Evolutionary conservation across 2,113 vertebrate species (phyloP).

Genomic region (Fulica atra): DNA sequence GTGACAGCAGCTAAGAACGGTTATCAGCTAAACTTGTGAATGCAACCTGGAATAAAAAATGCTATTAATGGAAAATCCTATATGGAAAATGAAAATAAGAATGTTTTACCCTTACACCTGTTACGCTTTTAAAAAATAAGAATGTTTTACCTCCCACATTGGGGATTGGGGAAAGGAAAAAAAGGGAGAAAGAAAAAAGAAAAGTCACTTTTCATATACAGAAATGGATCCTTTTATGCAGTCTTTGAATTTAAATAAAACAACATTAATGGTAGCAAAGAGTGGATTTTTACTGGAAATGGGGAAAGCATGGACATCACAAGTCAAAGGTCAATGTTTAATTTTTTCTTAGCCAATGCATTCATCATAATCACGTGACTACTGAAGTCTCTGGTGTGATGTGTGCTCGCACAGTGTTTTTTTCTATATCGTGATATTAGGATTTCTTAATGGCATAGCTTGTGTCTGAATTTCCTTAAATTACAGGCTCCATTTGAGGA

Average conservation of each 20-base stretch:
- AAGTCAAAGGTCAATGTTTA: not conserved
- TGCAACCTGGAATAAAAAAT: not conserved
- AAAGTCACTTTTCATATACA: not conserved
- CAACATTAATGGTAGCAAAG: not conserved
- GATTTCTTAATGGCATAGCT: not conserved
- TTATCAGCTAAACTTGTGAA: not conserved
- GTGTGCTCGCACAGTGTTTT: not conserved
- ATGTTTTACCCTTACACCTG: not conserved
- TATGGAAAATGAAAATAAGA: not conserved
- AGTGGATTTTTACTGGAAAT: not conserved
- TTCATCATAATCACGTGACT: not conserved
- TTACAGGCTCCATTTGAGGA: not conserved
- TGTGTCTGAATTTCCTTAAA: not conserved
- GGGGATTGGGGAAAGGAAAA: not conserved
- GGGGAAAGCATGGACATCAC: accelerated
- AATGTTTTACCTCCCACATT: not conserved
- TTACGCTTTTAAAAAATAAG: not conserved
- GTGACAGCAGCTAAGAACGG: not conserved
- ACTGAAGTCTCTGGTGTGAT: not conserved
- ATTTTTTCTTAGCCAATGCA: not conserved
- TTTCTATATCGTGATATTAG: not conserved
- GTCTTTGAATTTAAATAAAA: not conserved
- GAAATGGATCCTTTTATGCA: accelerated
- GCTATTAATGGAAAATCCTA: not conserved
- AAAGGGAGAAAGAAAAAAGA: not conserved